phyloP scores from a whole-genome alignment of 2,797 vertebrate species.

The Benthosema pterotum region DNA sequence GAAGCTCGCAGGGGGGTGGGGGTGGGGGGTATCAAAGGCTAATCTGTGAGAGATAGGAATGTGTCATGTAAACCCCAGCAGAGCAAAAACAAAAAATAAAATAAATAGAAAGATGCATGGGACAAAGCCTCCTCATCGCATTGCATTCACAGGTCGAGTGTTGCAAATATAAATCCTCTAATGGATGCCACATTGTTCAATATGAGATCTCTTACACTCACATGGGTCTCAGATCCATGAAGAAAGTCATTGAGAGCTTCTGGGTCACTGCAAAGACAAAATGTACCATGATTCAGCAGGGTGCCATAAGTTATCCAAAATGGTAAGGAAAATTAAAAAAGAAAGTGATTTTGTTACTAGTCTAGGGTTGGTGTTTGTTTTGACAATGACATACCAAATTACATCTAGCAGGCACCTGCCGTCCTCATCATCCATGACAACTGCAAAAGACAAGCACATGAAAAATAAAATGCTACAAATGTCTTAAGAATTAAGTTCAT shows the following conservation, averaged over 20 bases:
- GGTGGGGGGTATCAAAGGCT: constrained; percentile 25
- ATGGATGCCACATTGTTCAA: background rate
- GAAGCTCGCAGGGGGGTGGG: constrained; percentile 19
- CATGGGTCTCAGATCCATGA: constrained; percentile 96
- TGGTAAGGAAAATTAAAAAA: background rate
- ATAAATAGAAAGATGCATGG: background rate
- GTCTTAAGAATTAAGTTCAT: too few species aligned
- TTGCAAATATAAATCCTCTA: constrained; percentile 10
- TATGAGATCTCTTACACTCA: constrained; percentile 66
- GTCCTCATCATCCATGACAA: constrained; percentile 99
- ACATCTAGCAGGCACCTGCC: constrained; percentile 99
- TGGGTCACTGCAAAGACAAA: constrained; percentile 85
- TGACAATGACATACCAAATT: constrained; percentile 91
- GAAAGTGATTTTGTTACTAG: too few species aligned
- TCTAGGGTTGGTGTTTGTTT: background rate
- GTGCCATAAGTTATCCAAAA: background rate
- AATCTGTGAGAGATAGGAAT: constrained; percentile 22
- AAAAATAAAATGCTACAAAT: background rate
- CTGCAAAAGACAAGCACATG: constrained; percentile 66
- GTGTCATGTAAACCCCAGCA: constrained; percentile 15
- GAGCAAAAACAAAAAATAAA: too few species aligned
- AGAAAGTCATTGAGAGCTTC: constrained; percentile 97
- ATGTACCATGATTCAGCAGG: constrained; percentile 28
- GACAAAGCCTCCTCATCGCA: constrained; percentile 13
- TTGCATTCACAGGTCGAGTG: constrained; percentile 20